These are phyloP conservation scores for Philonicus albiceps DNA, from an alignment of 2,888 invertebrate genomes.

Conservation along the genomic window DNA sequence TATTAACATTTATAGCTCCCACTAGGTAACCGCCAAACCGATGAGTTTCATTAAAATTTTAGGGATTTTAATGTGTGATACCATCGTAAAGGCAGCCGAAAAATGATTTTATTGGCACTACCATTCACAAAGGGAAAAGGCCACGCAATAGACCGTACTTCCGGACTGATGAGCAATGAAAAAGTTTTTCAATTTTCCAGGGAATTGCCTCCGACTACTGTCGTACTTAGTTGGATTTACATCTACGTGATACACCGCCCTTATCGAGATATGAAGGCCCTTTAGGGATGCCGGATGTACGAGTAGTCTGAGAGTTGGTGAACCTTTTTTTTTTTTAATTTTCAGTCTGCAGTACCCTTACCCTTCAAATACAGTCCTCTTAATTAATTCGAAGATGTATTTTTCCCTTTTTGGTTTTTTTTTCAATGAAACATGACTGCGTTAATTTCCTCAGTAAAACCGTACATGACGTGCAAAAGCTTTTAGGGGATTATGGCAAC, in stretches of 20 bases:
- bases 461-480: constrained; percentile 1
- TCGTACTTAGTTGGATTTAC: neutral
- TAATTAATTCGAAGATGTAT: neutral
- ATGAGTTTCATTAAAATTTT: neutral
- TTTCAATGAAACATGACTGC: neutral
- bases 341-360: neutral
- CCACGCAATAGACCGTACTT: neutral
- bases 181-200: constrained; percentile 24
- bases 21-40: neutral
- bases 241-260: neutral
- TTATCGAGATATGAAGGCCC: neutral
- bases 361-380: neutral
- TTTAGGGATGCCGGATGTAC: neutral
- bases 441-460: neutral
- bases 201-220: neutral
- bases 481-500: neutral
- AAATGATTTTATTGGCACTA: constrained; percentile 3
- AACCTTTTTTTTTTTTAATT: neutral
- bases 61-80: neutral
- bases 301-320: neutral
- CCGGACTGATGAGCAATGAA: neutral
- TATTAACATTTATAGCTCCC: neutral
- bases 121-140: neutral
- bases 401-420: neutral
- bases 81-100: neutral